Evolutionary conservation across 2,113 vertebrate genomes (phyloP), one percentile per base, ranked within the genome.

Genomic region (Trogon melanurus): DNA sequence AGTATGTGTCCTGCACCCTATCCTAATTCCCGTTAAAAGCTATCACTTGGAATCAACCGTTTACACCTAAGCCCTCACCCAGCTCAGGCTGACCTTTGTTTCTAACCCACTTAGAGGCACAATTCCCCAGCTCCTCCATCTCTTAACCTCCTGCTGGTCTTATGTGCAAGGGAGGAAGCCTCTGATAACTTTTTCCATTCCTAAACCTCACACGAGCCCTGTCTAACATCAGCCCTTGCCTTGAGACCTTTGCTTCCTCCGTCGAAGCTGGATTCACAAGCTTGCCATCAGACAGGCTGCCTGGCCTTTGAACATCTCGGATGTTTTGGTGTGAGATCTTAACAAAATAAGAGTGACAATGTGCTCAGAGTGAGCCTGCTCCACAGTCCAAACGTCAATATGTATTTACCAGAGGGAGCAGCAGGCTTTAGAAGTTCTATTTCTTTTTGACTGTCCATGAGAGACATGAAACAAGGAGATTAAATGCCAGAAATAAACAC

Each of bases 391-490:
- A 14, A 88, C 79, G 85, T 88, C 91, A 48, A 41, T 30, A 36
- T 3, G 4, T 79, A 47, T 84, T 88, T 69, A 76, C 86, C 62
- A 91, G 58, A 86, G 88, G 66, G 70, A 95, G 76, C 70, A 92
- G 76, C 78, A 84, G 78, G 78, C 82, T 93, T 94, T 75, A 93
- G 50, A 81, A 84, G 61, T 87, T 91, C 8, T 0, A 93, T 95
- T 93, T 94, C 76, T 70, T 80, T 95, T 61, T 72, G 79, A 64
- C 79, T 76, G 53, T 74, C 89, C 89, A 72, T 6, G 5, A 70
- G 50, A 81, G 45, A 88, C 45, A 30, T 26, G 73, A 89, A 95
- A 95, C 54, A 62, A 87, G 67, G 73, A 78, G 95, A 88, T 92
- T 88, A 93, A 93, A 90, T 11, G 4, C 50, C 75, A 85, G 71